Evolutionary conservation across 1,140 invertebrate species (phyloP).

Genomic region (Sitobion miscanthi): DNA sequence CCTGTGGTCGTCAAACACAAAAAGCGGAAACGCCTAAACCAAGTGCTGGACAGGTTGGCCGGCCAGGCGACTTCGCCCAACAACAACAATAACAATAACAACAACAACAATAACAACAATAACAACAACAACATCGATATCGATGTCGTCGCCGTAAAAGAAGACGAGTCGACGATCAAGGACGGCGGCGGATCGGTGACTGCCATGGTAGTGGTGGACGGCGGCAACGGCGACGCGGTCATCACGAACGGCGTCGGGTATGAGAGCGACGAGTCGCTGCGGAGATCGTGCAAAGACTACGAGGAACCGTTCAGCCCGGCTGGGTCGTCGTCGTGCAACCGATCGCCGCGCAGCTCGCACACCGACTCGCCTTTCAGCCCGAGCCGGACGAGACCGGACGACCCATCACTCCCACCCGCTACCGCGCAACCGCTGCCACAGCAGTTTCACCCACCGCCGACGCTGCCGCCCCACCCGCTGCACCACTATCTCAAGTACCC

Average conservation of each 20-base stretch:
- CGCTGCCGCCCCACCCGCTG: constrained; percentile 31
- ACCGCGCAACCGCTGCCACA: constrained; percentile 23
- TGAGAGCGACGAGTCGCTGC: constrained; percentile 63
- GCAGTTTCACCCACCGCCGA: not conserved
- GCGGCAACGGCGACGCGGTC: too few species aligned
- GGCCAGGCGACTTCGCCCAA: constrained; percentile 63
- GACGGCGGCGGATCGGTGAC: constrained; percentile 42
- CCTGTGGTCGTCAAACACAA: constrained; percentile 64
- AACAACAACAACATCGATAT: constrained; percentile 57
- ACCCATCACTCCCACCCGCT: constrained; percentile 59
- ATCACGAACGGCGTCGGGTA: constrained; percentile 59
- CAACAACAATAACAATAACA: constrained; percentile 62
- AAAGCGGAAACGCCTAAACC: constrained; percentile 77
- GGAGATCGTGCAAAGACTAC: constrained; percentile 61
- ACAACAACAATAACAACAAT: constrained; percentile 59
- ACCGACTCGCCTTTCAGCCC: constrained; percentile 68
- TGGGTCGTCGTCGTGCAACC: constrained; percentile 65
- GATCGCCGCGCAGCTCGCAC: constrained; percentile 66
- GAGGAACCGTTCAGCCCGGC: constrained; percentile 69
- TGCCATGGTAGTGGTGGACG: not conserved
- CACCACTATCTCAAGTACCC: constrained; percentile 63
- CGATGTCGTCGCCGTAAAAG: constrained; percentile 59
- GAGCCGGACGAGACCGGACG: constrained; percentile 65
- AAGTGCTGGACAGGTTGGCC: constrained; percentile 74
- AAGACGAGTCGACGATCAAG: constrained; percentile 55